Evolutionary conservation across 1,140 invertebrate genomes (phyloP), one percentile per base, ranked within the genome.

Genomic region (Drosophila sechellia): DNA sequence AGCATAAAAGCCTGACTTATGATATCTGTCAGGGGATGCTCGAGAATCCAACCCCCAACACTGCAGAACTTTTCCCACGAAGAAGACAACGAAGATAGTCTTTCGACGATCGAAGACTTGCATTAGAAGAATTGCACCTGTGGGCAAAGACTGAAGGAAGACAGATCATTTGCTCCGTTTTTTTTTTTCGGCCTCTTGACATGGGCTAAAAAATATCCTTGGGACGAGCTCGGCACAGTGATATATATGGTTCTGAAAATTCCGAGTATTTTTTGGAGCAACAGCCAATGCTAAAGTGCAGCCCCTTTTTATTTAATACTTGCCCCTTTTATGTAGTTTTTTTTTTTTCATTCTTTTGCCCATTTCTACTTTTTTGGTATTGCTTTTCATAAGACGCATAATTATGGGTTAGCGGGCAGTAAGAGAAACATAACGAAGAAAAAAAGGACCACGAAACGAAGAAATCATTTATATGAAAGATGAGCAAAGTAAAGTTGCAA

Each of bases 391-490:
- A 83, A 86, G 70, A 87, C 71, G 71, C 76, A 69, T 87, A 89
- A 87, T 87, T 87, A 87, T 79, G 66, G 79, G 84, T 83, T 77
- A 68, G 59, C 49, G 49, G 27, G 56, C 52, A 58, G 34, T 58
- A 50, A 31, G 40, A 64, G 48, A 74, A 48, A 63, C 49, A 48
- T 20, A 64, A 48, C 25, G 35, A 20, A 39, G 11, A 42, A 15
- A 69, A 10, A 75, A 54, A 40, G 45, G 25, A 40, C 31, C 45
- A 40, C 48, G 48, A 48, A 45, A 68, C 56, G 49, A 45, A 78
- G 57, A 86, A 86, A 86, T 86, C 70, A 86, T 86, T 79, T 86
- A 81, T 87, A 79, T 76, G 70, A 87, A 79, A 83, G 79, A 87
- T 77, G 84, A 83, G 84, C 53, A 75, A 34, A 31, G 63, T 59